Evolutionary conservation across 2,113 vertebrate species (phyloP).

Genomic region (Falcunculus frontatus): DNA sequence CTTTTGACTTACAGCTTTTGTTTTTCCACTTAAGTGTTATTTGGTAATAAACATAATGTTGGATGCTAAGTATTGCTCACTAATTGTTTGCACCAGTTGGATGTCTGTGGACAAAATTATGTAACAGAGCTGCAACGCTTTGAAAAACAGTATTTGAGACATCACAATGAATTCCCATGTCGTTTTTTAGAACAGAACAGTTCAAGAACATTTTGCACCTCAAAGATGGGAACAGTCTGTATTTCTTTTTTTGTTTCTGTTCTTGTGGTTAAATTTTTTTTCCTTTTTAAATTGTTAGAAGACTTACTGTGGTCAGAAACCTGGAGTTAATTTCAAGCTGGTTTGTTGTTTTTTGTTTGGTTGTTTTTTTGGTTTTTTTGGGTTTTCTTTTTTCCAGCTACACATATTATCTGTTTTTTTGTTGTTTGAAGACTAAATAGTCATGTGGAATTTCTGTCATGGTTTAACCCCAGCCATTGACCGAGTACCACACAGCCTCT

Average conservation of each 20-base stretch:
- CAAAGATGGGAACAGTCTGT: constrained; percentile 52
- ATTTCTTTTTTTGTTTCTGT: neutral
- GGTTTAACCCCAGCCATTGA: neutral
- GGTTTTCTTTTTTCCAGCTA: neutral
- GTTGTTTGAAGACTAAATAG: neutral
- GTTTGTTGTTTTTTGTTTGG: neutral
- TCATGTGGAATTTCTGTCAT: neutral
- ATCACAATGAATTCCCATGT: constrained; percentile 56
- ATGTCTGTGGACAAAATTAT: constrained; percentile 33
- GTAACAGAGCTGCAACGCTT: constrained; percentile 36
- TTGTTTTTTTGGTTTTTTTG: neutral
- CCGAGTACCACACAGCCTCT: neutral
- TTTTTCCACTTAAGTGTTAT: neutral
- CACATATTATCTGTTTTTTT: constrained; percentile 1
- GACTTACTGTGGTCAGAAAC: constrained; percentile 24
- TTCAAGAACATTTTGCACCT: constrained; percentile 63
- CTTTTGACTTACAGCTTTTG: neutral
- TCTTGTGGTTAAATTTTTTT: neutral
- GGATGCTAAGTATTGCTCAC: neutral
- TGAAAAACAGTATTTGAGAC: constrained; percentile 55
- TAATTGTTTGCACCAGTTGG: constrained; percentile 17
- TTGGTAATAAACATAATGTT: neutral
- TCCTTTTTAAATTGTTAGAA: neutral
- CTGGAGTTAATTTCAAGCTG: constrained; percentile 40
- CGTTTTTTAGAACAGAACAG: constrained; percentile 26